Evolutionary conservation across 2,888 invertebrate genomes (phyloP).

Genomic region (Trichogramma dendrolimi): DNA sequence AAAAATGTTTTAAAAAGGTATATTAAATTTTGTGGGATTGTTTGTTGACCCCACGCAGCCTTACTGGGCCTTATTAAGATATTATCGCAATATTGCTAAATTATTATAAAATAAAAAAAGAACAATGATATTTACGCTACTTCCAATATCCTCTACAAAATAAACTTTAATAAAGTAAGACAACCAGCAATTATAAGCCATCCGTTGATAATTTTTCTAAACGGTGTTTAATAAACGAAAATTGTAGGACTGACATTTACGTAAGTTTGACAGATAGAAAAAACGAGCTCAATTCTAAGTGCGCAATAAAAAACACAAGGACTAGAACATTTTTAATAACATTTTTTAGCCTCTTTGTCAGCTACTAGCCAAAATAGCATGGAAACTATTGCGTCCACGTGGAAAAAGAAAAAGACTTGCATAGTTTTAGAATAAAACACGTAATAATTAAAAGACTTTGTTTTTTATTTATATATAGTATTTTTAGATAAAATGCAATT

Average conservation of each 20-base stretch:
- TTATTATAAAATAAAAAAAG: conserved; percentile 43
- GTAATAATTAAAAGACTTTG: conserved; percentile 31
- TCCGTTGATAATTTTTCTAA: conserved; percentile 23
- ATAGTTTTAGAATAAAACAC: conserved; percentile 34
- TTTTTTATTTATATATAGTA: conserved; percentile 7
- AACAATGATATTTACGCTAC: conserved; percentile 42
- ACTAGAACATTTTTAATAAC: too few relatives aligned
- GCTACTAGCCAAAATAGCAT: conserved; percentile 35
- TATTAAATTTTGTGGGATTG: conserved; percentile 47
- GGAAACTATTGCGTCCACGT: conserved; percentile 49
- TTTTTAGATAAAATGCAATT: background rate
- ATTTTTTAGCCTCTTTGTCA: conserved; percentile 28
- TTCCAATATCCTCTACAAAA: conserved; percentile 39
- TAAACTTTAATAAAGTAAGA: conserved; percentile 33
- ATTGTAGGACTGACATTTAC: conserved; percentile 4
- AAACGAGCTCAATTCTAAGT: conserved; percentile 7
- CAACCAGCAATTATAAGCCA: conserved; percentile 31
- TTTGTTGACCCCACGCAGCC: conserved; percentile 50
- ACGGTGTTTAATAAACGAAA: conserved; percentile 12
- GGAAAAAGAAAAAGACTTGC: conserved; percentile 34
- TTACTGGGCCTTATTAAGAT: conserved; percentile 53
- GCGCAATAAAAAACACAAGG: conserved; percentile 4
- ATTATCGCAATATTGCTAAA: conserved; percentile 50
- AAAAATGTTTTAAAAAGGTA: conserved; percentile 39
- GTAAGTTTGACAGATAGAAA: conserved; percentile 12